Evolutionary conservation across 2,113 vertebrate genomes (phyloP), one percentile per base, ranked within the genome.

Genomic region (Coreoperca whiteheadi): DNA sequence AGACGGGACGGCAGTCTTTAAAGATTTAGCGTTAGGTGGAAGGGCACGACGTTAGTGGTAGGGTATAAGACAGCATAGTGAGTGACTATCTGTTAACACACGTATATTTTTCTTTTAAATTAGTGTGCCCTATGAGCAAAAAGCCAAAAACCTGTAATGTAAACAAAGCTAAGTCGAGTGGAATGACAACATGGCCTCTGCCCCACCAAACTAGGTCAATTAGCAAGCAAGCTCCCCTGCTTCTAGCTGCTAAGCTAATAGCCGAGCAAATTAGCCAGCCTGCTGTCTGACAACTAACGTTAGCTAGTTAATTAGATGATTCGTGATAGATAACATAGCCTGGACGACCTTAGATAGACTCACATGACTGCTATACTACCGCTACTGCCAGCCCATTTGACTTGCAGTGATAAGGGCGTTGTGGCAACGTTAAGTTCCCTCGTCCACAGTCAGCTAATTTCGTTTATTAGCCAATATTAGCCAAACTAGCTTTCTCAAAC

Each of bases 201-300:
- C 75, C 82, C 82, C 66, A 41, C 1, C 25, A 16, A 93, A 90
- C 86, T 83, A 59, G 92, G 88, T 92, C 88, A 93, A 93, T 93
- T 91, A 91, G 73, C 86, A 6, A 48, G 21, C 53, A 34, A 60
- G 80, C 85, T 54, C 37, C 46, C 46, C 66, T 23, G 32, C 63
- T 79, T 32, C 56, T 80, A 81, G 88, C 92, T 28, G 79, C 86
- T 72, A 89, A 86, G 93, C 94, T 93, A 93, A 79, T 77, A 90
- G 81, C 82, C 74, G 20, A 69, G 76, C 77, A 87, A 95, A 94
- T 95, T 93, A 94, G 88, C 93, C 68, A 79, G 73, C 70, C 61
- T 85, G 56, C 28, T 23, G 56, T 43, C n/a, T 41, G 41, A 37
- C 32, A 82, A 54, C 74, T 28, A 56, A 81, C 46, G 23, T 28